Percentiles rank a stretch among this genome's conserved stretches.
Conservation (phyloP, 2,113 vertebrate species). For the Ceyx cyanopectus region DNA sequence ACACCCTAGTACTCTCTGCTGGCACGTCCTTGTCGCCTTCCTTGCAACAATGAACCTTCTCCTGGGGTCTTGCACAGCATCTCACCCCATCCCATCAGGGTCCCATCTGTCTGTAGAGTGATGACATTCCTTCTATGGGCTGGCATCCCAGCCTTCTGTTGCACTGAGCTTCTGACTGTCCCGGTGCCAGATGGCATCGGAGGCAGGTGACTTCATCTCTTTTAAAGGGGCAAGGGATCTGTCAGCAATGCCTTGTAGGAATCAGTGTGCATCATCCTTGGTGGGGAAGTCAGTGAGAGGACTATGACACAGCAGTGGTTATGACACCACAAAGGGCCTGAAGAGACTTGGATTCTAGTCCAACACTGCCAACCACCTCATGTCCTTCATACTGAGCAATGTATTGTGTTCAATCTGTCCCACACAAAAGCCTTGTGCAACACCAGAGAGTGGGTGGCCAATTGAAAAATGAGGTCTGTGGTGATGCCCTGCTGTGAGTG, state of each 20-base stretch:
- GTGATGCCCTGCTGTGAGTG: background rate
- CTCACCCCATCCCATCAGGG: slow-evolving; percentile 36
- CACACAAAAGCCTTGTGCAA: background rate
- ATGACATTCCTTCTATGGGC: slow-evolving; percentile 68
- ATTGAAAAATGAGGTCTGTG: background rate
- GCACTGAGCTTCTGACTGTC: slow-evolving; percentile 52
- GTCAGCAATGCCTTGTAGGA: slow-evolving; percentile 18
- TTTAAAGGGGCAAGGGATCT: slow-evolving; percentile 71
- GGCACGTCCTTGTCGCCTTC: slow-evolving; percentile 26
- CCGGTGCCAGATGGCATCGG: slow-evolving; percentile 68
- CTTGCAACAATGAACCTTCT: background rate
- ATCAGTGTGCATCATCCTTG: background rate
- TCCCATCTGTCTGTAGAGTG: slow-evolving; percentile 73
- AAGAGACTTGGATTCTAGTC: background rate
- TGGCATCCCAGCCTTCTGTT: slow-evolving; percentile 79
- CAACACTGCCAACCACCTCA: background rate
- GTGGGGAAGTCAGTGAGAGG: background rate
- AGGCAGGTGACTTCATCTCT: slow-evolving; percentile 76
- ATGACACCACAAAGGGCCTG: background rate
- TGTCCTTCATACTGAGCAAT: background rate
- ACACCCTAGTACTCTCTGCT: slow-evolving; percentile 8
- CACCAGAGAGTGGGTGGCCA: rapidly evolving
- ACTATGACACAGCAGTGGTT: background rate
- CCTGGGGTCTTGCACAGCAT: slow-evolving; percentile 26
- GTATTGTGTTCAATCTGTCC: background rate